phyloP scores from a whole-genome alignment of 2,888 invertebrate genomes.

The Rhabditoides inermis region DNA sequence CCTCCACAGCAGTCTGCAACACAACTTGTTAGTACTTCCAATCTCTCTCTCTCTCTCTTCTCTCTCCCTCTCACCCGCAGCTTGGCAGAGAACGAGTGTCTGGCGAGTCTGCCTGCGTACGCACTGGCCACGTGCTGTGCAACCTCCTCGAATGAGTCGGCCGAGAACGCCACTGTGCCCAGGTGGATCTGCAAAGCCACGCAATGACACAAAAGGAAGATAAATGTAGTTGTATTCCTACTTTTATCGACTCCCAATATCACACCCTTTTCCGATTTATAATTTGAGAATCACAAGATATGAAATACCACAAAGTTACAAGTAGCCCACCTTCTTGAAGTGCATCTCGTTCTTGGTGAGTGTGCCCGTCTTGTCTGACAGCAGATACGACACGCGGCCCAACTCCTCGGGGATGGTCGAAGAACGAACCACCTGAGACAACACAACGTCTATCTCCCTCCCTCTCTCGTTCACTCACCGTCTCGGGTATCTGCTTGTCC shows the following conservation, averaged over 20 bases:
- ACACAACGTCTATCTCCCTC: too few species aligned
- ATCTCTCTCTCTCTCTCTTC: not conserved
- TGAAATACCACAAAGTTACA: not conserved
- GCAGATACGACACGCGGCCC: conserved; percentile 83
- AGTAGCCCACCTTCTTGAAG: conserved; percentile 40
- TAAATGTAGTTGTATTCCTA: too few species aligned
- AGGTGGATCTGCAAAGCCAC: conserved; percentile 64
- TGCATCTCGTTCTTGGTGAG: conserved; percentile 96
- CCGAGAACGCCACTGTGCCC: conserved; percentile 81
- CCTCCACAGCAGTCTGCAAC: conserved; percentile 53
- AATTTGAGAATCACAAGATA: not conserved
- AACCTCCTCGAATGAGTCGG: conserved; percentile 74
- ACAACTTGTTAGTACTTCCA: not conserved
- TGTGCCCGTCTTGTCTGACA: conserved; percentile 96
- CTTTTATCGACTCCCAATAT: too few species aligned
- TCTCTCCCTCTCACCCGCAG: conserved; percentile 15
- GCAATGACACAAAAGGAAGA: too few species aligned
- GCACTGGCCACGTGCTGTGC: conserved; percentile 39
- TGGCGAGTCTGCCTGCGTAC: conserved; percentile 38
- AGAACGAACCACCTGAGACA: conserved; percentile 68
- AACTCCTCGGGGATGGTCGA: conserved; percentile 97
- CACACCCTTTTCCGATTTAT: not conserved
- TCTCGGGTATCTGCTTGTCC: conserved; percentile 83
- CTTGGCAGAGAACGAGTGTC: conserved; percentile 45
- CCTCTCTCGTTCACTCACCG: too few species aligned